Evolutionary conservation across 2,888 invertebrate genomes (phyloP), one percentile per base, ranked within the genome.

Genomic region (Steinernema carpocapsae): DNA sequence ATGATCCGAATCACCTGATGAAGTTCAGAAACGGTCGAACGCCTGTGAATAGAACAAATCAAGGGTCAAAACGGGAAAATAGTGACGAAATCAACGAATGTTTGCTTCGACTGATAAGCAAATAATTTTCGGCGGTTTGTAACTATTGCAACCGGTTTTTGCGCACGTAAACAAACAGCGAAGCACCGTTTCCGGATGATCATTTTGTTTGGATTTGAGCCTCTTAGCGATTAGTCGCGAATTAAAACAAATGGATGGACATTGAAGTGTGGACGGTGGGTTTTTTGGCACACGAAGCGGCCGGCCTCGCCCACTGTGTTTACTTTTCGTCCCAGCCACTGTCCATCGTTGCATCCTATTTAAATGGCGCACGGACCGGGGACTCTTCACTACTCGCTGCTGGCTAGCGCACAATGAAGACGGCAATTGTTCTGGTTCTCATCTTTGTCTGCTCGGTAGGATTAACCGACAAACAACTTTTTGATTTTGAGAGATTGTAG

Each of bases 341-440:
- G 64, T 64, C 64, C 29, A 22, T 12, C 6, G 32, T 29, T 32
- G 17, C 32, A 17, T 32, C 17, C 29, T 64, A 64, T 64, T 64
- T 64, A 64, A 64, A n/a, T n/a, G 19, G 12, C 37, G 2, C 17
- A 4, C 32, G 29, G 37, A 32, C 64, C 32, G 19, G 17, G 64
- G 64, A 32, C 17, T 64, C 64, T 32, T 64, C 64, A 64, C 32
- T 64, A 26, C 32, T 64, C 64, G 64, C 64, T 64, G 64, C 64
- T 64, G 64, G 64, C 64, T n/a, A 64, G 64, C 64, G 19, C 64
- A 64, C 64, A 29, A 64, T 64, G 64, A 64, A 29, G 64, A 64
- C 64, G 64, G 26, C 64, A 22, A 32, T 64, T n/a, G 7, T 64
- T 64, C 32, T 64, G 32, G 19, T 12, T 2, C 26, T 64, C 32